Evolutionary conservation across 92 coral and sea anemone genomes (phyloP).

Genomic region (Phymanthus crucifer): DNA sequence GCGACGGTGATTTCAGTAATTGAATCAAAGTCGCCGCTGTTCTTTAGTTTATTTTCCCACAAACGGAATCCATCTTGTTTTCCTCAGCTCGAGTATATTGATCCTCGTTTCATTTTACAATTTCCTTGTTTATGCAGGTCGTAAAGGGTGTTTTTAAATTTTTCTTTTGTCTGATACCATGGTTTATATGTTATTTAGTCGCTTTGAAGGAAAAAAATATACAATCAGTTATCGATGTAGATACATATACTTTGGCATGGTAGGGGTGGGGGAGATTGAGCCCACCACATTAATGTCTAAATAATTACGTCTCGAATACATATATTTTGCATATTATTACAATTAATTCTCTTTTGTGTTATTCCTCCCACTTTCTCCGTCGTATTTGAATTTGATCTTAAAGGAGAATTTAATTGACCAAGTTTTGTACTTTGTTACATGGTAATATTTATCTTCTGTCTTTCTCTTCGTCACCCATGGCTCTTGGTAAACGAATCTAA

Average conservation of each 20-base stretch:
- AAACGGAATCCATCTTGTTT: constrained; percentile 31
- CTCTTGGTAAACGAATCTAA: background rate
- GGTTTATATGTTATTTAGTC: constrained; percentile 5
- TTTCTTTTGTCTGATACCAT: constrained; percentile 3
- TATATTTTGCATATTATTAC: constrained; percentile 8
- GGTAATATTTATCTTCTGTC: background rate
- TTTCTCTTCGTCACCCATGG: background rate
- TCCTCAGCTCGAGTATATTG: constrained; percentile 16
- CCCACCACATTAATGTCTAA: constrained; percentile 1
- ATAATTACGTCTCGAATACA: constrained; percentile 18
- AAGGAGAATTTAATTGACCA: background rate
- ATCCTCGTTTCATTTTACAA: constrained; percentile 13
- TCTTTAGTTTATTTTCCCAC: constrained; percentile 24
- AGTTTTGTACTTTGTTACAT: background rate
- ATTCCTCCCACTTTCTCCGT: background rate
- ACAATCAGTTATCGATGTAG: constrained; percentile 17
- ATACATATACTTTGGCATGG: background rate
- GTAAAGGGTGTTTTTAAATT: constrained; percentile 1
- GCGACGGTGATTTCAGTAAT: constrained; percentile 29
- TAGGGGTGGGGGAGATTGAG: constrained; percentile 11
- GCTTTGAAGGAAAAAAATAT: background rate
- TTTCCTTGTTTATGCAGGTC: constrained; percentile 25
- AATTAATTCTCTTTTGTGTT: background rate
- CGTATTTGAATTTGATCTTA: background rate
- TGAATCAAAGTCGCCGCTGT: constrained; percentile 33